phyloP scores from a whole-genome alignment of 1,140 invertebrate species.

The Papilio xuthus region DNA sequence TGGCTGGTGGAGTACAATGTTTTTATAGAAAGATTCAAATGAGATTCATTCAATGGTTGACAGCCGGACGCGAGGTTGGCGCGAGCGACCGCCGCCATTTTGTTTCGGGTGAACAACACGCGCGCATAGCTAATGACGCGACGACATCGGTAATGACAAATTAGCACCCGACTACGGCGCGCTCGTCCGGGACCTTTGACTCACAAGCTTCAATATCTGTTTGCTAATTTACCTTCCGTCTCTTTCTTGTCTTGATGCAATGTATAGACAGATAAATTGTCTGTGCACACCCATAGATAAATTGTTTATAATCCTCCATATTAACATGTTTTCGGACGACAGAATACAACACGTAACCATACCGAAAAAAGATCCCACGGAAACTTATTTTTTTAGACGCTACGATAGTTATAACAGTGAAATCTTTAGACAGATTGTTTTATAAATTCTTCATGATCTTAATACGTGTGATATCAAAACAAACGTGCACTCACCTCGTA shows the following conservation, averaged over 20 bases:
- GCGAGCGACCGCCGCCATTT: constrained; percentile 58
- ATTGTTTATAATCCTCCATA: no score
- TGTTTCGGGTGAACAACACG: constrained; percentile 53
- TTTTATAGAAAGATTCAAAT: constrained; percentile 48
- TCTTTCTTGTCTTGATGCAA: constrained; percentile 23
- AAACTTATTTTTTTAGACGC: background rate
- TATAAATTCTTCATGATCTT: background rate
- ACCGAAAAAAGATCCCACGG: no score
- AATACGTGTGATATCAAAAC: background rate
- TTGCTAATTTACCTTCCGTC: constrained; percentile 50
- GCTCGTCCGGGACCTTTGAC: constrained; percentile 52
- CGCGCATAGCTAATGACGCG: constrained; percentile 58
- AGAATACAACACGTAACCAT: no score
- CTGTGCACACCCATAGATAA: background rate
- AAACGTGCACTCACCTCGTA: constrained; percentile 58
- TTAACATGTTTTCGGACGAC: no score
- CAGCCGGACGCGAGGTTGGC: constrained; percentile 52
- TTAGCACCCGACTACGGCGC: constrained; percentile 55
- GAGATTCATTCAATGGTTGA: constrained; percentile 53
- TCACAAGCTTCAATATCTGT: constrained; percentile 50
- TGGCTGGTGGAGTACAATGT: background rate
- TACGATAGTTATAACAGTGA: background rate
- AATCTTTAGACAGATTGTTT: background rate
- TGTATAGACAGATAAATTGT: constrained; percentile 1
- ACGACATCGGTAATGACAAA: constrained; percentile 54